Evolutionary conservation across 2,113 vertebrate genomes (phyloP), one percentile per base, ranked within the genome.

Genomic region (Caracal caracal): DNA sequence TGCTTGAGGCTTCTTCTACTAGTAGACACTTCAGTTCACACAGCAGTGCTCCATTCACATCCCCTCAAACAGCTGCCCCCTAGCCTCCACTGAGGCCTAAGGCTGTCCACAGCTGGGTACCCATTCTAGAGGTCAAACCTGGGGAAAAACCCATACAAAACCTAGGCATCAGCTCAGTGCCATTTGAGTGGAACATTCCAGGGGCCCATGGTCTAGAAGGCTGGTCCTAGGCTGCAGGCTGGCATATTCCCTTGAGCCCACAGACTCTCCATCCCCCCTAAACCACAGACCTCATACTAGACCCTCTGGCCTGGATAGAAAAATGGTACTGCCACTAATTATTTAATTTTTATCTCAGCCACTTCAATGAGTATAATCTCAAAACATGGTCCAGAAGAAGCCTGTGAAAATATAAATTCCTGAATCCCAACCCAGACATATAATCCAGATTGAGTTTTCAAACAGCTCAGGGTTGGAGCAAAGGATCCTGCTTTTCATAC

Each of bases 391-490:
- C 63, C 35, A 90, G 59, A 81, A 82, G 13, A 91, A 93, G 63
- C 13, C 40, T 73, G 22, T 93, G 85, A 73, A 81, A 76, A 89
- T 47, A 53, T 40, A 40, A 78, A 92, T 95, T 93, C 63, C 37
- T 95, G 11, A 56, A 33, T 10, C 8, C 30, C 51, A 78, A 53
- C 10, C 17, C 40, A 97, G 37, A 78, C 10, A 70, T 61, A 65
- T 84, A 95, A 95, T 96, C 78, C 78, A 88, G 70, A 80, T 83
- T 5, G 49, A 65, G 61, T 63, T 63, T 63, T 28, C 37, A 84
- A 30, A 96, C 1, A 89, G 17, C 33, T 85, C 71, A 24, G 1
- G 40, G 30, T 40, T 76, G 19, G 8, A n/a, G 10, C 13, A 2
- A 71, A 90, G 47, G 28, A 11, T 16, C 16, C 63, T 35, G 40